Percentiles rank a stretch among this genome's conserved stretches.
These are phyloP conservation scores for Halcyon badia DNA, from an alignment of 2,797 vertebrate species.

Conservation along the genomic window DNA sequence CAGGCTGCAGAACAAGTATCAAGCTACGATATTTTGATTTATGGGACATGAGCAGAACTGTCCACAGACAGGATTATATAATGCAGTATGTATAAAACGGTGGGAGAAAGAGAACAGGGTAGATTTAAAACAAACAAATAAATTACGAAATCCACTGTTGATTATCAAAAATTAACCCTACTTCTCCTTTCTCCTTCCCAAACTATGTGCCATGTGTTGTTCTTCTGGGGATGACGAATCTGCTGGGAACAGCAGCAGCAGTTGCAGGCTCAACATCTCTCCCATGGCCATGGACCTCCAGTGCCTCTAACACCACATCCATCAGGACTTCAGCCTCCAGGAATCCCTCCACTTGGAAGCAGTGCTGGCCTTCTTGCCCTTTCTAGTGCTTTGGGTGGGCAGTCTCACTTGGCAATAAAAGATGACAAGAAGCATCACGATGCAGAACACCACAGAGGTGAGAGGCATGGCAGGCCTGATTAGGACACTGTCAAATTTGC, in stretches of 20 bases:
- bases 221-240: slow-evolving; percentile 37
- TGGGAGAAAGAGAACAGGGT: not conserved
- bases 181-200: slow-evolving; percentile 11
- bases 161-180: slow-evolving; percentile 67
- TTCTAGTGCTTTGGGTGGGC: slow-evolving; percentile 90
- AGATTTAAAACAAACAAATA: not conserved
- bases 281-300: slow-evolving; percentile 93
- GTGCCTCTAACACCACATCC: slow-evolving; percentile 95
- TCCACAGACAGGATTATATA: not conserved
- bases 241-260: slow-evolving; percentile 86
- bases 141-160: not conserved
- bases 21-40: not conserved
- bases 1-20: not conserved
- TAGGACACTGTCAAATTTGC: slow-evolving; percentile 76
- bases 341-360: slow-evolving; percentile 89
- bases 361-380: slow-evolving; percentile 93
- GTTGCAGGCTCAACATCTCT: slow-evolving; percentile 90
- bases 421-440: slow-evolving; percentile 95
- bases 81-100: not conserved
- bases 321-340: slow-evolving; percentile 91
- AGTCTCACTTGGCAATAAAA: slow-evolving; percentile 92
- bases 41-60: not conserved
- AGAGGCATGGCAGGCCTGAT: slow-evolving; percentile 85
- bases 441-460: slow-evolving; percentile 94
- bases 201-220: not conserved